phyloP scores from a whole-genome alignment of 2,797 vertebrate species.

The Percopsis omiscomaycus region DNA sequence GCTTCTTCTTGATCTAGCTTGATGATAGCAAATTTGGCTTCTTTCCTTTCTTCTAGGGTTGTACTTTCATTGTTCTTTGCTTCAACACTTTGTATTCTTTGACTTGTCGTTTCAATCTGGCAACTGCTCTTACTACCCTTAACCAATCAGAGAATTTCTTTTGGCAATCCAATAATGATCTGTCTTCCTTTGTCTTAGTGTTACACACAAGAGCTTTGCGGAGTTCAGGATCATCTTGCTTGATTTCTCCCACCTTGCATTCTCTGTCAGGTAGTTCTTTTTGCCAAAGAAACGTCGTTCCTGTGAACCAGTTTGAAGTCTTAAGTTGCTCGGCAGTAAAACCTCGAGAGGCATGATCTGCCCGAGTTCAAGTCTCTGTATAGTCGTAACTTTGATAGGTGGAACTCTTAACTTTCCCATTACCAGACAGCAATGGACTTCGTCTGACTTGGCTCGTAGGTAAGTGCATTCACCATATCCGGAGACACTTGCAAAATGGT shows the following conservation, averaged over 20 bases:
- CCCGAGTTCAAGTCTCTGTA: conserved; percentile 28
- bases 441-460: conserved; percentile 1
- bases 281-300: conserved; percentile 28
- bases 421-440: conserved; percentile 40
- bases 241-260: conserved; percentile 32
- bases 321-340: conserved; percentile 33
- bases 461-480: conserved; percentile 33
- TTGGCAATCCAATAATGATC: conserved; percentile 19
- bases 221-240: conserved; percentile 24
- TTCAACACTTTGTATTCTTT: conserved; percentile 24
- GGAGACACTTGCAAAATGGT: conserved; percentile 18
- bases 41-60: conserved; percentile 30
- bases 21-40: conserved; percentile 15
- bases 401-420: conserved; percentile 41
- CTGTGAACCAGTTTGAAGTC: conserved; percentile 19
- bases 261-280: conserved; percentile 9
- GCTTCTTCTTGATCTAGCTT: conserved; percentile 13
- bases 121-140: conserved; percentile 18
- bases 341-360: conserved; percentile 30
- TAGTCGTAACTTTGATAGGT: conserved; percentile 24
- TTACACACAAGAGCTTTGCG: conserved; percentile 19
- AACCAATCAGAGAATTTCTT: conserved; percentile 41
- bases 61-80: conserved; percentile 19
- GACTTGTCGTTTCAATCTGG: conserved; percentile 16
- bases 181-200: conserved; percentile 23